Evolutionary conservation across 1,140 invertebrate species (phyloP).

Genomic region (Daktulosphaira vitifoliae): DNA sequence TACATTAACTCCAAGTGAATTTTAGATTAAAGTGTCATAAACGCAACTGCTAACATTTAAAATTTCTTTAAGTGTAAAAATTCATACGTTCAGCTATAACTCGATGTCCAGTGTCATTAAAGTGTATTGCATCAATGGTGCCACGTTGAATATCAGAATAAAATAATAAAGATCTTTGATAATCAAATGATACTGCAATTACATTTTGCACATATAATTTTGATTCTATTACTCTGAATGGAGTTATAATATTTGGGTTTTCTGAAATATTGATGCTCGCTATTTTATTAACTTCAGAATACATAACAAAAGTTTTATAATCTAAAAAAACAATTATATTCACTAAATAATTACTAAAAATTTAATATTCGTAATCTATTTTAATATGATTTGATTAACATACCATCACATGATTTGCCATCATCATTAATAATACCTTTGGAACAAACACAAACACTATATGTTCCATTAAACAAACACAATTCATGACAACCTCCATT

Average conservation of each 20-base stretch:
- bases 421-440: conserved; percentile 59
- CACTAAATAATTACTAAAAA: conserved; percentile 35
- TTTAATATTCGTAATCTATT: conserved; percentile 2
- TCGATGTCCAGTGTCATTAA: conserved; percentile 65
- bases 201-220: conserved; percentile 67
- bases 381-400: background rate
- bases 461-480: conserved; percentile 64
- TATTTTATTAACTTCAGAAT: conserved; percentile 61
- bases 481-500: conserved; percentile 73
- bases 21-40: too few relatives aligned
- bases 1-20: too few relatives aligned
- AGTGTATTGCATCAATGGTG: conserved; percentile 71
- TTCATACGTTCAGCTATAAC: conserved; percentile 59
- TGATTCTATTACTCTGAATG: conserved; percentile 63
- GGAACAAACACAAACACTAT: conserved; percentile 60
- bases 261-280: conserved; percentile 66
- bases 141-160: conserved; percentile 81
- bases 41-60: too few relatives aligned
- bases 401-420: conserved; percentile 54
- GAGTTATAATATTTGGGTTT: conserved; percentile 58
- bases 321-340: conserved; percentile 52
- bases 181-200: conserved; percentile 74
- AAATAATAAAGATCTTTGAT: conserved; percentile 58
- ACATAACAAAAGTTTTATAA: conserved; percentile 67
- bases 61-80: too few relatives aligned